phyloP scores from a whole-genome alignment of 2,113 vertebrate genomes.

The Mohoua ochrocephala region DNA sequence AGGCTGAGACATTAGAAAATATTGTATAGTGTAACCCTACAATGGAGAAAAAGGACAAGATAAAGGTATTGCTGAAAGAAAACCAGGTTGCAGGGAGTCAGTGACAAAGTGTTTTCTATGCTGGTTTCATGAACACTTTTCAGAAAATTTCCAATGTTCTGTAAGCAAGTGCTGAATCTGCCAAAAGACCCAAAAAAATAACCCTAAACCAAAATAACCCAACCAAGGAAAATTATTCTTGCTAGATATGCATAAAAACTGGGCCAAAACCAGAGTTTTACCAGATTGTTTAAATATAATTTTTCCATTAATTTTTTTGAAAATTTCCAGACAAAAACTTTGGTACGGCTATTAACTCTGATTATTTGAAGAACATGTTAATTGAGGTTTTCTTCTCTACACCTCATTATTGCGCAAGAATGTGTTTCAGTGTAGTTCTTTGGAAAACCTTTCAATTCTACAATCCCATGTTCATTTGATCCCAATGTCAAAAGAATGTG shows the following conservation, averaged over 20 bases:
- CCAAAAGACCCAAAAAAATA: background rate
- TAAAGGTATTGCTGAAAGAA: background rate
- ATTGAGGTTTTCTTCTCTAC: background rate
- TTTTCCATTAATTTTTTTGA: background rate
- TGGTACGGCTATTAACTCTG: background rate
- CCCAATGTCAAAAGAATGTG: background rate
- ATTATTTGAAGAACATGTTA: background rate
- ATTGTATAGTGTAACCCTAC: background rate
- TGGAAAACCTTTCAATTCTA: background rate
- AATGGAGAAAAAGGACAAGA: background rate
- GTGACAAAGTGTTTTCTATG: background rate
- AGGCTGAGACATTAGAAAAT: background rate
- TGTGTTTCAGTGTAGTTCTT: background rate
- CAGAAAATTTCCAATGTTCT: background rate
- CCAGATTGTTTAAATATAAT: background rate
- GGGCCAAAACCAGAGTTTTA: background rate
- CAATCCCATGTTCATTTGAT: background rate
- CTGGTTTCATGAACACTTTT: background rate
- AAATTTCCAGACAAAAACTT: background rate
- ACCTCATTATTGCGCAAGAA: background rate
- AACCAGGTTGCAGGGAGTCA: background rate
- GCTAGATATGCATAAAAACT: background rate
- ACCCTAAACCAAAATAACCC: background rate
- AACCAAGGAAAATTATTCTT: background rate
- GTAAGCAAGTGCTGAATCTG: background rate